Evolutionary conservation across 2,888 invertebrate species (phyloP), one percentile per base, ranked within the genome.

Genomic region (Ophonus ardosiacus): DNA sequence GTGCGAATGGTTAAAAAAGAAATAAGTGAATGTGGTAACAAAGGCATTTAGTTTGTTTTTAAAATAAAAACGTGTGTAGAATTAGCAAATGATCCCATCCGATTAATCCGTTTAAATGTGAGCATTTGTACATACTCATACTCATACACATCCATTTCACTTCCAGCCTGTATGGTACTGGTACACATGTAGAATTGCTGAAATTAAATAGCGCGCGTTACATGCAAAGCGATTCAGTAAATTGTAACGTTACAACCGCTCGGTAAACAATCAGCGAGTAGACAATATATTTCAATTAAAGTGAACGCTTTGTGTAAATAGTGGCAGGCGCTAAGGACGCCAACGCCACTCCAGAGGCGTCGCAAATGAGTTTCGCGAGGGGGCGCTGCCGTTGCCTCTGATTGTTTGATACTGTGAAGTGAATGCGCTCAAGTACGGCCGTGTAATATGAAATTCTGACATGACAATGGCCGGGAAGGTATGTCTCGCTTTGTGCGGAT

Each of bases 221-320:
- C 81, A 81, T 83, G 83, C 76, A 83, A 83, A 83, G 61, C 83
- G 83, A 83, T 83, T 74, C 83, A 83, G 59, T 84, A 84, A 84
- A 84, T 84, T 84, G 84, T 84, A 78, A 84, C 56, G 84, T 84
- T 84, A 84, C 84, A 84, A 84, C 84, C 84, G 84, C 84, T 84
- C 84, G 78, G 88, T 88, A 88, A 89, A 90, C 90, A 90, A 90
- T 90, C 90, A 90, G 86, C 88, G 88, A 88, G 88, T 88, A 90
- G 89, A 90, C 90, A 90, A 91, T 91, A 90, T 90, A 90, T 91
- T 91, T 90, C 90, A 90, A 90, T 90, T 90, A 84, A 90, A 90
- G 89, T 87, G 84, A 87, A 87, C 89, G 87, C 88, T 88, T 88
- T 88, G 88, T 88, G 88, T 87, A 88, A 88, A 88, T 89, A 88